Evolutionary conservation across 1,140 invertebrate genomes (phyloP).

Genomic region (Schlechtendalia chinensis): DNA sequence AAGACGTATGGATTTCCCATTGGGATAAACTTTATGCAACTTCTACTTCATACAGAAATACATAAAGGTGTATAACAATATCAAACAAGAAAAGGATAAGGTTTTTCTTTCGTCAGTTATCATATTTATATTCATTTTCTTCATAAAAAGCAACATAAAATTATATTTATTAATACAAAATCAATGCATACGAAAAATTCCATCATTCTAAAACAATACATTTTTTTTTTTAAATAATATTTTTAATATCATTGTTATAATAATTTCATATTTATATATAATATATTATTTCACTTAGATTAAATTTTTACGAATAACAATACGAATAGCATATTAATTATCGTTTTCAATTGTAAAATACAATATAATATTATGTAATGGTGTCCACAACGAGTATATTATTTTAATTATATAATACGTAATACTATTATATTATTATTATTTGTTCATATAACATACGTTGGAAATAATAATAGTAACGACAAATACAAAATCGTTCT

Average conservation of each 20-base stretch:
- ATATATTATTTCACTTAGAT: constrained; percentile 3
- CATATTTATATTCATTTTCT: constrained; percentile 6
- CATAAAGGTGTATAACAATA: background rate
- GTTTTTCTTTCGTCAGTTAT: background rate
- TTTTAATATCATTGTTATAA: background rate
- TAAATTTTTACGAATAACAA: background rate
- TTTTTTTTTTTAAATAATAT: constrained; percentile 14
- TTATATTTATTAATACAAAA: constrained; percentile 6
- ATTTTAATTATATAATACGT: constrained; percentile 8
- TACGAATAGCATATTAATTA: background rate
- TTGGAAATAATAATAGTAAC: background rate
- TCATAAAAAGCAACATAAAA: constrained; percentile 26
- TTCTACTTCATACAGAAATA: background rate
- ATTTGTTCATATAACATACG: background rate
- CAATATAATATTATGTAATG: constrained; percentile 14
- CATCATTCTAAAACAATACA: constrained; percentile 1
- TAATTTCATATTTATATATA: background rate
- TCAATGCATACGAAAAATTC: constrained; percentile 14
- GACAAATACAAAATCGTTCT: background rate
- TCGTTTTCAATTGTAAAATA: constrained; percentile 32
- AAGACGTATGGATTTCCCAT: constrained; percentile 10
- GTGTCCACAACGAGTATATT: constrained; percentile 10
- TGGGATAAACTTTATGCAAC: background rate
- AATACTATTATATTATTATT: constrained; percentile 7
- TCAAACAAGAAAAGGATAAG: too few relatives aligned